Evolutionary conservation across 2,888 invertebrate species (phyloP).

Genomic region (Cancer borealis): DNA sequence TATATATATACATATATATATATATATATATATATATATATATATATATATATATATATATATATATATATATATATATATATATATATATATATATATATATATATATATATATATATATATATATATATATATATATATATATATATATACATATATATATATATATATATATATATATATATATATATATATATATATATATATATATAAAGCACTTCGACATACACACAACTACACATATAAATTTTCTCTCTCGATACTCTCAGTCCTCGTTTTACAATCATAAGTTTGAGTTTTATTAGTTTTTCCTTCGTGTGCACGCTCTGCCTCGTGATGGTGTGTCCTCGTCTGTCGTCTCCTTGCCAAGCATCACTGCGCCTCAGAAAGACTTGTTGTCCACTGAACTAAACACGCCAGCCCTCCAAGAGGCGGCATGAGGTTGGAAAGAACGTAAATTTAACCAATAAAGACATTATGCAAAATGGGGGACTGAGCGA

Average conservation of each 20-base stretch:
- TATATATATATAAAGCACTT: not conserved
- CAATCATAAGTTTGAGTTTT: not conserved
- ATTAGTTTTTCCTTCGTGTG: not conserved
- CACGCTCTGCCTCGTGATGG: not conserved
- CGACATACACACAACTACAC: no score
- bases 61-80: not conserved
- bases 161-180: no score
- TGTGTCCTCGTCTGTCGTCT: not conserved
- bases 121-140: not conserved
- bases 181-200: no score
- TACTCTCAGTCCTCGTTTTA: not conserved
- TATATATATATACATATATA: not conserved
- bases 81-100: no score
- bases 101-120: not conserved
- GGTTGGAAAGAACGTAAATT: not conserved
- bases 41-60: no score
- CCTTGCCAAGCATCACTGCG: not conserved
- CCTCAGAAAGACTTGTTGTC: not conserved
- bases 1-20: no score
- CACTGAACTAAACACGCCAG: not conserved
- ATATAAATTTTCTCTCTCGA: not conserved
- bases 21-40: not conserved
- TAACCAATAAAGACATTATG: not conserved
- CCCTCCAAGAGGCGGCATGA: not conserved
- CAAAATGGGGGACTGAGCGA: not conserved